Evolutionary conservation across 2,888 invertebrate species (phyloP).

Genomic region (Laspeyria flexula): DNA sequence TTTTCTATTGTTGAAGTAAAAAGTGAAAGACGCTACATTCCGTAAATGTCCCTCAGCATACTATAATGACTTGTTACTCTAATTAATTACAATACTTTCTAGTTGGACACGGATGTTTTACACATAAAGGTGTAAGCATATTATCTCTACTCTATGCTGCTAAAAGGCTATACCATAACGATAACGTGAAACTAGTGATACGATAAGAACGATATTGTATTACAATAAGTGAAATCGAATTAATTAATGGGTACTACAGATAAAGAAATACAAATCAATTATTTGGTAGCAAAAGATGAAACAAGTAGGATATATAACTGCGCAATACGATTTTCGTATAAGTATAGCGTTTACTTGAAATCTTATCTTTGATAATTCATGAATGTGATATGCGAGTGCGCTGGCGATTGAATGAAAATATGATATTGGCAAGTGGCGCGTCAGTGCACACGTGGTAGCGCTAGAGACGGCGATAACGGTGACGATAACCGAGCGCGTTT

Average conservation of each 20-base stretch:
- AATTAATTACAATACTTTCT: not conserved
- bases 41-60: slow-evolving; percentile 11
- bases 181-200: not conserved
- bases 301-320: not conserved
- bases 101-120: not conserved
- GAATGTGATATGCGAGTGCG: slow-evolving; percentile 40
- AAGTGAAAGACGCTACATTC: slow-evolving; percentile 37
- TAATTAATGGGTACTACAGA: not conserved
- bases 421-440: slow-evolving; percentile 44
- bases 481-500: slow-evolving; percentile 70
- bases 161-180: too few species aligned
- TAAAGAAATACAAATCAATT: slow-evolving; percentile 1
- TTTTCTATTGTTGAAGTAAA: slow-evolving; percentile 28
- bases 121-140: too few species aligned
- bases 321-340: slow-evolving; percentile 29
- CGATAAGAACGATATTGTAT: too few species aligned
- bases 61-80: not conserved
- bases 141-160: too few species aligned
- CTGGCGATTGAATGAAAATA: slow-evolving; percentile 67
- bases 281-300: not conserved
- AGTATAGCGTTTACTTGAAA: slow-evolving; percentile 31
- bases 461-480: slow-evolving; percentile 64
- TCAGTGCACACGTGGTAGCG: slow-evolving; percentile 59
- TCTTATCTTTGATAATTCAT: slow-evolving; percentile 51
- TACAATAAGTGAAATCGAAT: not conserved